phyloP scores from a whole-genome alignment of 2,113 vertebrate genomes.

The Aleadryas rufinucha region DNA sequence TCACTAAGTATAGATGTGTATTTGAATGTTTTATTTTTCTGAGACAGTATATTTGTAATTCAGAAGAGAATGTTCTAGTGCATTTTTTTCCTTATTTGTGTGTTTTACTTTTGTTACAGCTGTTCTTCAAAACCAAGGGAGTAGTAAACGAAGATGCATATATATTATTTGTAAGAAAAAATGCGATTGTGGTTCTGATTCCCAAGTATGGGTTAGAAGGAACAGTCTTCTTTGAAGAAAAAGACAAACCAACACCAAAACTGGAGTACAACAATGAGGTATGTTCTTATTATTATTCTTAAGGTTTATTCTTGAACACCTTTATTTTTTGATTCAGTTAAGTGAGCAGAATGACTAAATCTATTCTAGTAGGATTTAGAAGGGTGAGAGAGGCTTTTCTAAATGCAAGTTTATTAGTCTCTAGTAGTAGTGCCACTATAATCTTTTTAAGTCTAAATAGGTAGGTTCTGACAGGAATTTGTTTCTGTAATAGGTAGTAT shows the following conservation, averaged over 20 bases:
- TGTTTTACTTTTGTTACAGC: conserved; percentile 69
- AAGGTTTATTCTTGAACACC: background rate
- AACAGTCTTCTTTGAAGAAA: conserved; percentile 92
- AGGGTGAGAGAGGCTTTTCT: background rate
- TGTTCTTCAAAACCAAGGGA: conserved; percentile 94
- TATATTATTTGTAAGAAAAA: conserved; percentile 93
- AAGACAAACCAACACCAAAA: conserved; percentile 77
- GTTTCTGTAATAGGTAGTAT: background rate
- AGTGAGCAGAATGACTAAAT: background rate
- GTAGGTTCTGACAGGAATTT: background rate
- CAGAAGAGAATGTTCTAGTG: background rate
- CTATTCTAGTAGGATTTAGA: background rate
- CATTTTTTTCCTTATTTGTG: background rate
- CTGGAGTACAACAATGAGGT: conserved; percentile 89
- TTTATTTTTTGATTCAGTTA: background rate
- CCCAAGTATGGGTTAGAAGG: conserved; percentile 96
- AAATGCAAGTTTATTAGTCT: background rate
- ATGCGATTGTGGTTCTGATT: conserved; percentile 94
- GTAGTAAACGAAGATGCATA: conserved; percentile 92
- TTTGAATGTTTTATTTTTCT: background rate
- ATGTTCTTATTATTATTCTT: background rate
- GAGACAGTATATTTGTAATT: background rate
- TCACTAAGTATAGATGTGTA: background rate
- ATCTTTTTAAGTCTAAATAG: background rate
- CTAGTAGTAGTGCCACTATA: background rate